These are phyloP conservation scores for Streptopelia turtur DNA, from an alignment of 2,797 vertebrate genomes.

Conservation along the genomic window DNA sequence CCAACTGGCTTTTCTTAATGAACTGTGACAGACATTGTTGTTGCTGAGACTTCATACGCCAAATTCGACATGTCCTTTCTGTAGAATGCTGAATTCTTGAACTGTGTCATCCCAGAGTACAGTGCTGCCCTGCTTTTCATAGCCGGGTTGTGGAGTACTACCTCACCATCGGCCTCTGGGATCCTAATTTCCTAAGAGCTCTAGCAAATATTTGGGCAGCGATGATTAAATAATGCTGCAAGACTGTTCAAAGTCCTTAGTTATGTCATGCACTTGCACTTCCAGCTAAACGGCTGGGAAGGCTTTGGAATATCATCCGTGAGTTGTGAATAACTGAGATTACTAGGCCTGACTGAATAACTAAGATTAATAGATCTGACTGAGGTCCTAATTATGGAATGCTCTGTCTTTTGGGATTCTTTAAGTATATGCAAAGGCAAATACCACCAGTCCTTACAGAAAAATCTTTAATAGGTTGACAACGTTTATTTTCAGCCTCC, in stretches of 20 bases:
- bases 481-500: conserved; percentile 84
- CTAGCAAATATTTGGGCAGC: background rate
- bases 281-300: background rate
- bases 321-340: background rate
- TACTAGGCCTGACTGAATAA: background rate
- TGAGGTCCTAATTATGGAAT: background rate
- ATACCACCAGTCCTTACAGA: background rate
- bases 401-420: background rate
- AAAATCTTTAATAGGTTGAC: background rate
- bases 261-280: fast-evolving
- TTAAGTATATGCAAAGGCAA: background rate
- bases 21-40: background rate
- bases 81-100: background rate
- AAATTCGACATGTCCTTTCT: background rate
- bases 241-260: background rate
- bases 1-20: background rate
- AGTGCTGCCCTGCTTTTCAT: fast-evolving
- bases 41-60: background rate
- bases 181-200: background rate
- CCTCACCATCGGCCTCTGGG: fast-evolving
- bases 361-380: background rate
- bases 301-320: background rate
- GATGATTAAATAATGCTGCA: background rate
- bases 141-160: fast-evolving
- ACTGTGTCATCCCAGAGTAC: fast-evolving